Base-by-base conservation (phyloP, 2,888 invertebrate species). In the Operophtera brumata region DNA sequence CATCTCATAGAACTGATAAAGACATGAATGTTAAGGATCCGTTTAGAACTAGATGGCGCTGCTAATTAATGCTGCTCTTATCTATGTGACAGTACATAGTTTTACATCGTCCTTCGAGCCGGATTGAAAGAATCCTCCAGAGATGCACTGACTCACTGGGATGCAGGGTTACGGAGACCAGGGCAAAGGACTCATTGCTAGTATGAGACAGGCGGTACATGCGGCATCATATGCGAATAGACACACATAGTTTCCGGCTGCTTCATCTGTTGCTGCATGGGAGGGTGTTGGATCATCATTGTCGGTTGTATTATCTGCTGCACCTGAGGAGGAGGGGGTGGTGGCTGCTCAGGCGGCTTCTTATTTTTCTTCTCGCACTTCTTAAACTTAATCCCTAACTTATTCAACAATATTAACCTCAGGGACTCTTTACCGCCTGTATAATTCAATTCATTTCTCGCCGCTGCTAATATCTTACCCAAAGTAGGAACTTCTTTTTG, bases 291-390 rank as follows among this genome's bases (percentile, higher is more conserved):
- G 8, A 57, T 73, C 13, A 26, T 61, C 70, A 70, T 66, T 0
- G 56, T 58, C 0, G 59, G 60, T 13, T 62, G 62, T 51, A 78
- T 73, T 9, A 53, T 48, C 30, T 71, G 72, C 10, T 75, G 75
- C 57, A 78, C 69, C 0, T 65, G 78, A 0, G 58, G 60, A 1
- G 41, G 61, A 0, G 57, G 57, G 0, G 66, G 76, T 0, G 67
- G 76, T 0, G 67, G 73, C 41, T 75, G 75, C 20, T 86, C 86
- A 0, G 81, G 83, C 0, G 84, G 84, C 58, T 85, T 85, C 47
- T 86, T 87, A 67, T 82, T 86, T 62, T 89, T 89, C 64, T 89
- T 88, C 64, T 89, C 89, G 30, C 88, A 87, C 63, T 89, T 89
- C 66, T 89, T 89, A 69, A 89, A 89, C 64, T 89, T 89, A 64